Percentiles rank a stretch among this genome's conserved stretches.
These are phyloP conservation scores for Origma solitaria DNA, from an alignment of 2,113 vertebrate genomes.

Conservation along the genomic window DNA sequence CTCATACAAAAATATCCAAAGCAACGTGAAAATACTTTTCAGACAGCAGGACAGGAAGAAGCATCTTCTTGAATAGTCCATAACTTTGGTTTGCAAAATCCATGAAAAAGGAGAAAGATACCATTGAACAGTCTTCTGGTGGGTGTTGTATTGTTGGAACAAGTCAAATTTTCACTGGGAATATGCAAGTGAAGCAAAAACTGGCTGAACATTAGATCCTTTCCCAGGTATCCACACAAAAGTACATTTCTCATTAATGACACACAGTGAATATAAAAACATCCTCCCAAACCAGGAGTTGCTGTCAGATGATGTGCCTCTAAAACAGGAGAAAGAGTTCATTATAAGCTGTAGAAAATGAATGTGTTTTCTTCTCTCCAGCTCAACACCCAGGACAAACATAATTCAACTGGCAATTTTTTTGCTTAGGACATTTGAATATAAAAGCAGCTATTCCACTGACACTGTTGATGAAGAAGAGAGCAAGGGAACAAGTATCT, in stretches of 20 bases:
- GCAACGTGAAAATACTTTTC: not conserved
- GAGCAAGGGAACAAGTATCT: not conserved
- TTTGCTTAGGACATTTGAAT: not conserved
- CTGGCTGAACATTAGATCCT: not conserved
- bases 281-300: not conserved
- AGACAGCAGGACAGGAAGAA: not conserved
- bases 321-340: not conserved
- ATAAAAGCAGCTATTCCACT: slow-evolving; percentile 6
- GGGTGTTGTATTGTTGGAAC: not conserved
- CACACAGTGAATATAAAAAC: not conserved
- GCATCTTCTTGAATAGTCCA: not conserved
- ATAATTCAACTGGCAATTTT: slow-evolving; percentile 1
- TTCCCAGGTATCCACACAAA: not conserved
- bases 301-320: not conserved
- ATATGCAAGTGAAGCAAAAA: not conserved
- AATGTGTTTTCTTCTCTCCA: not conserved
- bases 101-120: not conserved
- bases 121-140: not conserved
- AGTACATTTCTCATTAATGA: not conserved
- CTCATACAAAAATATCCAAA: not conserved
- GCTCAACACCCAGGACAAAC: not conserved
- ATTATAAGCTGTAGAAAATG: not conserved
- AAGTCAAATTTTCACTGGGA: not conserved
- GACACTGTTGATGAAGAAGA: not conserved
- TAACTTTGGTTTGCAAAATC: not conserved